A percentile compares a stretch with the other conserved stretches of the same genome.
These are phyloP conservation scores for Bubo scandiacus DNA, from an alignment of 2,113 vertebrate genomes.

Conservation along the genomic window DNA sequence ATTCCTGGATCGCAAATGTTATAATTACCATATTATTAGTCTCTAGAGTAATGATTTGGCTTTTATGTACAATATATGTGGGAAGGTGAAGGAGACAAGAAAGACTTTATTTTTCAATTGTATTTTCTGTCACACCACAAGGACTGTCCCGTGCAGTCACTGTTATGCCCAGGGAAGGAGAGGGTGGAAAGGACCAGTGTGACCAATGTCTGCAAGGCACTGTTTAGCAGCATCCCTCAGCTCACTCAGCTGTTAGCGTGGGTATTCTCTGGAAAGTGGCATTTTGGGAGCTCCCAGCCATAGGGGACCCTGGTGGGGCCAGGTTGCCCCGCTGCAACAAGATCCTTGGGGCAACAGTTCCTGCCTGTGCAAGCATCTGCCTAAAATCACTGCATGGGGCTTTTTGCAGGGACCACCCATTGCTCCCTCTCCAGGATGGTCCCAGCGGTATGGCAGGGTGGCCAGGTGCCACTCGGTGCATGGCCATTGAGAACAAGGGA, in stretches of 20 bases:
- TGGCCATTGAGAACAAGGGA: neutral
- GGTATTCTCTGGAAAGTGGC: neutral
- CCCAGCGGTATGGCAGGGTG: neutral
- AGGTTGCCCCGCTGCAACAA: neutral
- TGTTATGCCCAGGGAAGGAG: neutral
- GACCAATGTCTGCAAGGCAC: neutral
- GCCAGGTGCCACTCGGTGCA: accelerated
- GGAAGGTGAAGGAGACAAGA: slow-evolving; percentile 10
- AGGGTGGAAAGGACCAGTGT: neutral
- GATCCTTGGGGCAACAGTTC: neutral
- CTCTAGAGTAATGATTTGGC: slow-evolving; percentile 18
- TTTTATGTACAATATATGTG: slow-evolving; percentile 5
- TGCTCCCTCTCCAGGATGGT: neutral
- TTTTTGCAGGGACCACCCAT: neutral
- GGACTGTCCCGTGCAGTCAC: neutral
- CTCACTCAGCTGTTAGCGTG: neutral
- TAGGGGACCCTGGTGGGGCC: neutral
- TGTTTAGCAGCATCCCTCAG: neutral
- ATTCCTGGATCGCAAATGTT: neutral
- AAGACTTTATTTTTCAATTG: neutral
- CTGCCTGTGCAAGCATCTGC: neutral
- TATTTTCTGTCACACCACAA: neutral
- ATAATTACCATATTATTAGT: slow-evolving; percentile 42
- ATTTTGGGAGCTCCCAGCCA: neutral
- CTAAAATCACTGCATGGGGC: neutral